Evolutionary conservation across 2,888 invertebrate genomes (phyloP), one percentile per base, ranked within the genome.

Genomic region (Bombyx huttoni): DNA sequence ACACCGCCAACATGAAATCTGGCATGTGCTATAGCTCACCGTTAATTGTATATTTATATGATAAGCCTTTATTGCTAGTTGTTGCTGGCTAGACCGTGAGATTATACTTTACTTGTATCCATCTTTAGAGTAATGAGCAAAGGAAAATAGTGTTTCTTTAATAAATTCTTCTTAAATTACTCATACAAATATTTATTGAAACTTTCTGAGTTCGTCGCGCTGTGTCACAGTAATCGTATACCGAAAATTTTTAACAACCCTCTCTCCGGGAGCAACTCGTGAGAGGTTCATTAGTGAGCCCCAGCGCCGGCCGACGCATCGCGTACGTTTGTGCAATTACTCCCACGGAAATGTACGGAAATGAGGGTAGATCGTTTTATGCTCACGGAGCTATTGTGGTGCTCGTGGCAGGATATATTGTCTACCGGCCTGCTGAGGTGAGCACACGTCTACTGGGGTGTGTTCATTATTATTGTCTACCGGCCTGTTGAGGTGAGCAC

Each of bases 191-290:
- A 24, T 24, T 24, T 24, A 24, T 24, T 3, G 2, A 40, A 40
- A 5, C 40, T 7, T 40, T 40, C 40, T 40, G 40, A 10, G 12
- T 40, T 5, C 40, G 50, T 47, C 34, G 50, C 14, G 34, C 50
- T 51, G 47, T 47, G 50, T 47, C 47, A 46, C 50, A 46, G 50
- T 51, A 57, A 50, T 52, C 56, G 53, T 47, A 49, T n/a, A 60
- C 58, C 63, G 62, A 61, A 62, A 50, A 61, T 61, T 64, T 64
- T 64, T 65, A 64, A 65, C 64, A 61, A 65, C 56, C 60, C 55
- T 53, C 57, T 59, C 57, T 59, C 56, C 57, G 52, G 45, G 46
- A 45, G 50, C 53, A 24, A 24, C 24, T 50, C 52, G 49, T 14
- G 51, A 54, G 53, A 57, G 59, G 61, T 57, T 63, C 61, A 59